These are phyloP conservation scores for Phalacrocorax brasilianus DNA, from an alignment of 2,113 vertebrate species.

Conservation along the genomic window DNA sequence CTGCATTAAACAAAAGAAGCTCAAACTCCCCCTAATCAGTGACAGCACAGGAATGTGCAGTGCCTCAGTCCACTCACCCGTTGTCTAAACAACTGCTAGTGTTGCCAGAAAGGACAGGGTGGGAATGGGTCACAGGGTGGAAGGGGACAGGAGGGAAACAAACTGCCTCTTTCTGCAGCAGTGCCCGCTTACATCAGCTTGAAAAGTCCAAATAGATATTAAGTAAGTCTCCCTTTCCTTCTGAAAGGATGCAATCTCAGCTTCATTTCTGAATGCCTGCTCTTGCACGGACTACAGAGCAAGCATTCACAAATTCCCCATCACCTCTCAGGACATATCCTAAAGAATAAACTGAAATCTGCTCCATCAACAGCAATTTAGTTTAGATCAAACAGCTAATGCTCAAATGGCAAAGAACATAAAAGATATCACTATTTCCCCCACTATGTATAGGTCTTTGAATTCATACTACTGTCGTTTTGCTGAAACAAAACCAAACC, in stretches of 20 bases:
- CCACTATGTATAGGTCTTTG: background rate
- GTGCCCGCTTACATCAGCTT: background rate
- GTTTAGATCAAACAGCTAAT: background rate
- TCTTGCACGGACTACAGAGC: background rate
- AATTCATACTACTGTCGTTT: background rate
- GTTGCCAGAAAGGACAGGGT: background rate
- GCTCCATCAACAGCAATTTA: background rate
- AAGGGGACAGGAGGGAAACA: background rate
- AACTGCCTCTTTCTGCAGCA: background rate
- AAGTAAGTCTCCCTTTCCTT: background rate
- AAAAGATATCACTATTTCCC: background rate
- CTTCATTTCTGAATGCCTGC: background rate
- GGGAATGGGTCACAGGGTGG: accelerated
- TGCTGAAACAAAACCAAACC: background rate
- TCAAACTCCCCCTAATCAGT: accelerated
- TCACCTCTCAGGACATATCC: background rate
- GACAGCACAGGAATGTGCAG: accelerated
- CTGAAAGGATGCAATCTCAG: background rate
- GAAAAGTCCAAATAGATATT: background rate
- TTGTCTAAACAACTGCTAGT: background rate
- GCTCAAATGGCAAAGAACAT: background rate
- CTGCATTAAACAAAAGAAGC: background rate
- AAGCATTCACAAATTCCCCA: background rate
- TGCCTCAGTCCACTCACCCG: accelerated
- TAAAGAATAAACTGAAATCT: background rate